Base-by-base conservation (phyloP, 2,888 invertebrate species). In the Melipona bicolor region DNA sequence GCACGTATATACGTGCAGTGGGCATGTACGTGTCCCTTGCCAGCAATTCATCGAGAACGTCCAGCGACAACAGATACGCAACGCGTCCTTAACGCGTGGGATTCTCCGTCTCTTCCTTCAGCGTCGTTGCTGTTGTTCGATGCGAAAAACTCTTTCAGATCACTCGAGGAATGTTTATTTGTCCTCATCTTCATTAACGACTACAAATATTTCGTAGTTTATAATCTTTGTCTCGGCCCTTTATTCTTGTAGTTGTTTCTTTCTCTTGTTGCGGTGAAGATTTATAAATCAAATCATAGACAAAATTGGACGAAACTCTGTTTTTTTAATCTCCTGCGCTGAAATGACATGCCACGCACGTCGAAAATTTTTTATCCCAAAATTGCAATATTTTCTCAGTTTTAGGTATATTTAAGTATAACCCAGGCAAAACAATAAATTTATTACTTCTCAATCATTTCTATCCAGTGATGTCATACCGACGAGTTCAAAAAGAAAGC, bases 41-140 rank as follows among this genome's bases (percentile, higher is more conserved):
- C 49, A 59, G 79, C 50, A 74, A 79, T 81, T 73, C 79, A 79
- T 81, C 81, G 54, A 59, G 64, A 36, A 59, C 68, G 77, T 64
- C 54, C 62, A 27, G 21, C 56, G 11, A 56, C 72, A 27, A 27
- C 2, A 52, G 69, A 81, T 69, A 52, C 69, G 73, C 64, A 68
- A 69, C 69, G 3, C 15, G 5, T 32, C 1, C 50, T 17, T 62
- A 32, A 0, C 27, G 19, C 74, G 64, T 75, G 54, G 65, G 65
- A 80, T 69, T 54, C 27, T 24, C 9, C 36, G 24, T 32, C 19
- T 9, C 19, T 17, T 32, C n/a, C 50, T 72, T 21, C 27, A 52
- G 27, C n/a, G 3, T n/a, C n/a, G 4, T n/a, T 21, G 27, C 27
- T 19, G 27, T 2, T n/a, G 6, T 67, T 19, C 24, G 67, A 67